Evolutionary conservation across 2,888 invertebrate genomes (phyloP).

Genomic region (Hybos culiciformis): DNA sequence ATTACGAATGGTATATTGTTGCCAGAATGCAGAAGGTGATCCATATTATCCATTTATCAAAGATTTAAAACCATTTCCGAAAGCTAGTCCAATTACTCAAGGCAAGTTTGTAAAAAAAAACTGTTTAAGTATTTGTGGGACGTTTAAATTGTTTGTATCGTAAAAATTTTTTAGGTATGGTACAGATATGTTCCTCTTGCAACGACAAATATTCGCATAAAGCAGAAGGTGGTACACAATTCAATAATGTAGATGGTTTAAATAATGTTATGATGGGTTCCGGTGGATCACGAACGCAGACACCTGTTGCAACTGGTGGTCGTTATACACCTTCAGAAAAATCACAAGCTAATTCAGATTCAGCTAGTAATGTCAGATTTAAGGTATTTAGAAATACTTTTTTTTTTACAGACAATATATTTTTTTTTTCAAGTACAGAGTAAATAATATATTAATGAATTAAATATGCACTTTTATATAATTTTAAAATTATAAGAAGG

Average conservation of each 20-base stretch:
- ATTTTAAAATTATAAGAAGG: too few species aligned
- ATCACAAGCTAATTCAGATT: slow-evolving; percentile 32
- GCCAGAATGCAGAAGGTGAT: slow-evolving; percentile 70
- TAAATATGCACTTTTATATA: too few species aligned
- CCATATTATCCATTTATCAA: slow-evolving; percentile 84
- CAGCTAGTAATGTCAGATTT: slow-evolving; percentile 32
- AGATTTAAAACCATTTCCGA: slow-evolving; percentile 62
- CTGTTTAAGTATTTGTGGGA: not conserved
- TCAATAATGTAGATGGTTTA: slow-evolving; percentile 17
- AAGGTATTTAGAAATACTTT: too few species aligned
- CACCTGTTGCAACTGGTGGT: slow-evolving; percentile 18
- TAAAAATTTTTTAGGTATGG: slow-evolving; percentile 45
- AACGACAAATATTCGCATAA: slow-evolving; percentile 53
- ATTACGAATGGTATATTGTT: slow-evolving; percentile 70
- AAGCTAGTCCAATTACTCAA: slow-evolving; percentile 79
- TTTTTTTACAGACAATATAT: slow-evolving; percentile 13
- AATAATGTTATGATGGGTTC: slow-evolving; percentile 13
- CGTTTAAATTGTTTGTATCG: not conserved
- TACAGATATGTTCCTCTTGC: slow-evolving; percentile 76
- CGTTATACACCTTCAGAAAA: slow-evolving; percentile 34
- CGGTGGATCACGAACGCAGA: slow-evolving; percentile 3
- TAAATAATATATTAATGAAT: too few species aligned
- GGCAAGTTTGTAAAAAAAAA: slow-evolving; percentile 37
- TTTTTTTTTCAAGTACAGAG: slow-evolving; percentile 4
- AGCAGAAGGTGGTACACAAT: slow-evolving; percentile 33